phyloP scores from a whole-genome alignment of 92 coral and sea anemone genomes.

The Plumapathes pennacea region DNA sequence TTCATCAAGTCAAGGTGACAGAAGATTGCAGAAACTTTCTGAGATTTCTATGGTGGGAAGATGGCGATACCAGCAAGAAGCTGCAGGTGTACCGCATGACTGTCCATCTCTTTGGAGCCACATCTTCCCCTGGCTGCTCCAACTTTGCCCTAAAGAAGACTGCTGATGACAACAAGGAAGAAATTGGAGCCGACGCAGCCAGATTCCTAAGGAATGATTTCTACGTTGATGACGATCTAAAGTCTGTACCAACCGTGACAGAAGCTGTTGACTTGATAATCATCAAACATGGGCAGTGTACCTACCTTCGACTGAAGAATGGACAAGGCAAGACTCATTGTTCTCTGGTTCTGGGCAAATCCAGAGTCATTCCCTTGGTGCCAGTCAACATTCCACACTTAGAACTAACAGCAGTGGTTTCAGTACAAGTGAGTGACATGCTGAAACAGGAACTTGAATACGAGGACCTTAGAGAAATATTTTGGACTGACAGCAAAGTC shows the following conservation, averaged over 20 bases:
- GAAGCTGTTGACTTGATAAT: conserved; percentile 16
- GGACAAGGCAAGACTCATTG: conserved; percentile 5
- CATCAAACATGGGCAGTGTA: conserved; percentile 10
- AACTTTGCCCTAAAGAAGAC: conserved; percentile 29
- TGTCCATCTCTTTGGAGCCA: conserved; percentile 42
- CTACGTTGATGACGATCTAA: conserved; percentile 47
- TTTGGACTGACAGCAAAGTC: conserved; percentile 36
- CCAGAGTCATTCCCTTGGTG: conserved; percentile 2
- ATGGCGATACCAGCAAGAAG: conserved; percentile 2
- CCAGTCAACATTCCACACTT: conserved; percentile 4
- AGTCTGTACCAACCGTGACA: conserved; percentile 18
- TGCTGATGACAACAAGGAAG: conserved; percentile 17
- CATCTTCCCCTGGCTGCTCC: conserved; percentile 45
- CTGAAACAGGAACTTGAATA: conserved; percentile 12
- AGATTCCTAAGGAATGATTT: conserved; percentile 17
- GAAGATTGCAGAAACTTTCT: conserved; percentile 10
- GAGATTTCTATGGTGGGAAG: conserved; percentile 28
- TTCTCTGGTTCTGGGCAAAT: conserved; percentile 8
- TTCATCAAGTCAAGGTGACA: conserved; percentile 25
- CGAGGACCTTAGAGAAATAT: conserved; percentile 5
- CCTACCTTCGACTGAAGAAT: conserved; percentile 9
- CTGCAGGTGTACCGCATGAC: conserved; percentile 34
- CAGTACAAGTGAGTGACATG: conserved; percentile 3
- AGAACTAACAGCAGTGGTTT: conserved; percentile 16
- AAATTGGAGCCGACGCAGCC: conserved; percentile 27